Evolutionary conservation across 2,888 invertebrate genomes (phyloP), one percentile per base, ranked within the genome.

Genomic region (Melipona beecheii): DNA sequence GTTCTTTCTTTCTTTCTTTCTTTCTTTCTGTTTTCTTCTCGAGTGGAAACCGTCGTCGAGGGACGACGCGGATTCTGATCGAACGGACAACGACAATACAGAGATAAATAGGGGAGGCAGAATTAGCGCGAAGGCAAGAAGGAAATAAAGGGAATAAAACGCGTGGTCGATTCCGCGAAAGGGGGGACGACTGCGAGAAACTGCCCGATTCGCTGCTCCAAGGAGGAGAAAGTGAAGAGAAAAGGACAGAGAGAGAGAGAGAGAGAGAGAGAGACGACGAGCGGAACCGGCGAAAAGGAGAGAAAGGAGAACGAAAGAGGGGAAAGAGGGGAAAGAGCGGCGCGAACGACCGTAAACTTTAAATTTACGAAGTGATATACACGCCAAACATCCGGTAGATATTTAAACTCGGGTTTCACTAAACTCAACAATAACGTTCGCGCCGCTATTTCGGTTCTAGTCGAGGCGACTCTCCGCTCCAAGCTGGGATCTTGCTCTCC

Each of bases 341-440:
- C 74, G 87, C 87, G 90, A 87, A 89, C 87, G 89, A 87, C 90
- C 91, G 92, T 93, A 93, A 90, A 93, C 93, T 91, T 93, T 92
- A 91, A 94, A 94, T 94, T 94, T 93, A 93, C 93, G 91, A 93
- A 93, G 93, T 92, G 93, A 93, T 93, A 92, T 92, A 93, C 93
- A 93, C 91, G 91, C 92, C 91, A 93, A 93, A 94, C 93, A 93
- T 94, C 94, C 93, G 94, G 93, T 90, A 92, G 91, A 92, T 92
- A 93, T 93, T 93, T 94, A 93, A 94, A 92, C 92, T 88, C 87
- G 86, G 90, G 90, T 92, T 92, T 92, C 87, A 83, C 87, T 88
- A 90, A 91, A 91, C 86, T 92, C 91, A 91, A 91, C 92, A 92
- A 90, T 92, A 91, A 89, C 87, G 87, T 65, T 75, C 31, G 77